phyloP scores from a whole-genome alignment of 1,140 invertebrate genomes.

The Tetraneura akinire region DNA sequence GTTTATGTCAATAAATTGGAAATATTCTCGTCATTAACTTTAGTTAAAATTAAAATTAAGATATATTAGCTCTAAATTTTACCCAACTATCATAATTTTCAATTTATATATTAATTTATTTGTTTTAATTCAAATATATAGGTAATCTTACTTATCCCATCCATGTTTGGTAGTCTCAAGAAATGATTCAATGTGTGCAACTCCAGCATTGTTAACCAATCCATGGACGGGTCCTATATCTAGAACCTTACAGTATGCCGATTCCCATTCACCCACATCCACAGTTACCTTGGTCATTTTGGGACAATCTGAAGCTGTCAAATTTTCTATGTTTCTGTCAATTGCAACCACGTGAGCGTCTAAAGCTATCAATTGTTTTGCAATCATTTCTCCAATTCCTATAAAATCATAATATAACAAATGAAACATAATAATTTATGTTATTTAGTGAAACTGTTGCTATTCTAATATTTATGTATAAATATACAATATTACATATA shows the following conservation, averaged over 20 bases:
- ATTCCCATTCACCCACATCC: constrained; percentile 78
- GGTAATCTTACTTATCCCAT: constrained; percentile 71
- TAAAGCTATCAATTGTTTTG: constrained; percentile 64
- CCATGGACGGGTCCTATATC: constrained; percentile 67
- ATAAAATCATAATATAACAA: no score
- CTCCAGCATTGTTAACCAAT: constrained; percentile 85
- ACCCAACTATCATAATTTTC: no score
- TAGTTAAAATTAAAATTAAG: no score
- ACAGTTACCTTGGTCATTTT: constrained; percentile 68
- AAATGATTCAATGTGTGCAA: constrained; percentile 67
- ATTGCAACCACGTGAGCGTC: constrained; percentile 73
- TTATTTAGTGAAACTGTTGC: no score
- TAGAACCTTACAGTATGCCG: constrained; percentile 65
- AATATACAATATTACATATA: no score
- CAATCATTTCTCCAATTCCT: constrained; percentile 77
- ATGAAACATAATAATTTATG: no score
- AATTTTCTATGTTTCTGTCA: constrained; percentile 69
- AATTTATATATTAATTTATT: no score
- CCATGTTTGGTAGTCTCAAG: constrained; percentile 67
- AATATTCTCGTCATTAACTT: no score
- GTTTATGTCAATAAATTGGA: no score
- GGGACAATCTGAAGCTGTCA: constrained; percentile 66
- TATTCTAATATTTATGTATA: no score
- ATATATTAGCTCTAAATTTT: no score
- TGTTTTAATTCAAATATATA: no score